A percentile compares a stretch with the other conserved stretches of the same genome.
phyloP scores from a whole-genome alignment of 2,113 vertebrate genomes.

The Pterocles burchelli region DNA sequence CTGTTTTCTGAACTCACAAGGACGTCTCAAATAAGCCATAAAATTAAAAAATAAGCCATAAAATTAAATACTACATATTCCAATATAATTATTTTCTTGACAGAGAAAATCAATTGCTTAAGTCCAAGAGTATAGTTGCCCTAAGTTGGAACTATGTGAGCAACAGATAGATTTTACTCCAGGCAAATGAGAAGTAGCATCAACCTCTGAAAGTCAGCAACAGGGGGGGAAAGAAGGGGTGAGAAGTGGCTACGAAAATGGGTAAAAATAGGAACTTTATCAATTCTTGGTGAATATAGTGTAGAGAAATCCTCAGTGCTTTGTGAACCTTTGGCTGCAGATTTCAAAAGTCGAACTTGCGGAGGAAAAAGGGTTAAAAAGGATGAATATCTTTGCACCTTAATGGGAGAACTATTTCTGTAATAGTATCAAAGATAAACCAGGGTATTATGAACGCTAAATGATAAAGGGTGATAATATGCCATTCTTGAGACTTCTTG shows the following conservation, averaged over 20 bases:
- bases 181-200: neutral
- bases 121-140: neutral
- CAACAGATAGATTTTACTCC: neutral
- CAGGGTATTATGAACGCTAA: constrained; percentile 83
- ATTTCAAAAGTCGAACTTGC: constrained; percentile 20
- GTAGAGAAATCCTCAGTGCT: neutral
- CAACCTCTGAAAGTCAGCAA: neutral
- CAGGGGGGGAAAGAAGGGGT: neutral
- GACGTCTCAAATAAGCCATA: neutral
- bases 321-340: constrained; percentile 47
- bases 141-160: neutral
- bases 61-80: neutral
- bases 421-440: constrained; percentile 87
- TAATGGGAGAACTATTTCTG: constrained; percentile 82
- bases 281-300: neutral
- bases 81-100: neutral
- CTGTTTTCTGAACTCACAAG: neutral
- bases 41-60: neutral
- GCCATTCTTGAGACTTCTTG: constrained; percentile 89
- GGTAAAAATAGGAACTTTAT: neutral
- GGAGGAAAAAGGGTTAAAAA: constrained; percentile 77
- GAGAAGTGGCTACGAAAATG: neutral
- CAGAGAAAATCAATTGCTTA: neutral
- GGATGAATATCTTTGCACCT: constrained; percentile 81
- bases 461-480: constrained; percentile 85